Evolutionary conservation across 1,140 invertebrate genomes (phyloP).

Genomic region (Kradibia gibbosae): DNA sequence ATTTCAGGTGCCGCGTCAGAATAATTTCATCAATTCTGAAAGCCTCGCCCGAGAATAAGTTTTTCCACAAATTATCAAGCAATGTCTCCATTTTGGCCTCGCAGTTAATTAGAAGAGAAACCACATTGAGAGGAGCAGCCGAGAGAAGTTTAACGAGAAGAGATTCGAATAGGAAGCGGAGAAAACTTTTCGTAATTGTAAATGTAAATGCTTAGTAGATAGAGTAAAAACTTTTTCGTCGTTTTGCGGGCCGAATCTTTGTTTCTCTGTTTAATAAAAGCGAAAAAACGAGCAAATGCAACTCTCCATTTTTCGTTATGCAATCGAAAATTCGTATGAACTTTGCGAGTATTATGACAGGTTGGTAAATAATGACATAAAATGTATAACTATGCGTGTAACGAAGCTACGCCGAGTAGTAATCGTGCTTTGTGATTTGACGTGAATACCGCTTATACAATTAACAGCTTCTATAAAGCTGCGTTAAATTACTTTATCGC

Average conservation of each 20-base stretch:
- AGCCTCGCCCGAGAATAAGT: too few relatives aligned
- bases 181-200: neutral
- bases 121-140: too few relatives aligned
- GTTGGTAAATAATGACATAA: neutral
- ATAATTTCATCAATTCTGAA: too few relatives aligned
- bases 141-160: too few relatives aligned
- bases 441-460: neutral
- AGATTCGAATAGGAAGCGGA: too few relatives aligned
- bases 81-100: too few relatives aligned
- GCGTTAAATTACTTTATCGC: neutral
- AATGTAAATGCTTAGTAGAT: neutral
- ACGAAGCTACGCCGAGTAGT: neutral
- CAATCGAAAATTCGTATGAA: neutral
- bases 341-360: neutral
- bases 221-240: neutral
- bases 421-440: neutral
- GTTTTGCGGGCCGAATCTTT: neutral
- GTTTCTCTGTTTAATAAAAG: neutral
- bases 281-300: neutral
- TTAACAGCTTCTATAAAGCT: neutral
- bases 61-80: too few relatives aligned
- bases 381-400: neutral
- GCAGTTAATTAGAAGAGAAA: too few relatives aligned
- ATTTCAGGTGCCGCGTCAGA: too few relatives aligned
- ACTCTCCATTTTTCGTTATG: neutral